Base-by-base conservation (phyloP, 2,888 invertebrate species). In the Phymatocera aterrima region DNA sequence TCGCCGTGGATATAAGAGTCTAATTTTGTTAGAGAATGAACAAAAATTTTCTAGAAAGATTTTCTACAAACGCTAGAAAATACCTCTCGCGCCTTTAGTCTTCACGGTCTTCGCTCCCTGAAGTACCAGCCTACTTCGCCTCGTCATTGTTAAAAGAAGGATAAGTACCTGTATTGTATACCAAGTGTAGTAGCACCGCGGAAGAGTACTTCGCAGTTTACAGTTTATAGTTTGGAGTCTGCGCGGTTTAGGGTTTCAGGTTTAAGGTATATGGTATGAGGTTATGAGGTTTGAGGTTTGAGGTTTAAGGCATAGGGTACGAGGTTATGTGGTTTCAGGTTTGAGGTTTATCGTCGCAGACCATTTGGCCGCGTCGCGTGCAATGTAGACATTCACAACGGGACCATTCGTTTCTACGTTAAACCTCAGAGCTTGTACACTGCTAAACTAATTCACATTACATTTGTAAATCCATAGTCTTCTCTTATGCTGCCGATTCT, bases 341-440 rank as follows among this genome's bases (percentile, higher is more conserved):
- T 72, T 34, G 21, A 48, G 72, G 72, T 84, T 84, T 83, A 83
- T 83, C 81, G 83, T 80, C 82, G 83, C 84, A 86, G 83, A 85
- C 83, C 85, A 83, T 85, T 85, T 84, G 84, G 83, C 80, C 83
- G 83, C 83, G 84, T 88, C 85, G 88, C 88, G 87, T 88, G 88
- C 84, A 84, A 82, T 82, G 81, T 84, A 83, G 82, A 85, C 87
- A 88, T 88, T 87, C 86, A 87, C 86, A 87, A 87, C 85, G 81
- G 84, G 82, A n/a, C 84, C 85, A 83, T 84, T 83, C 81, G 81
- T 83, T 82, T 83, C 82, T 83, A 80, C 83, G 83, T 84, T 84
- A 70, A 61, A 65, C 75, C 78, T 77, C 68, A 79, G 79, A 85
- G 84, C 85, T 83, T 84, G 85, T 85, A 84, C 82, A 78, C 79